Percentiles rank a stretch among this genome's conserved stretches.
phyloP scores from a whole-genome alignment of 2,113 vertebrate genomes.

The Ailuropoda melanoleuca region DNA sequence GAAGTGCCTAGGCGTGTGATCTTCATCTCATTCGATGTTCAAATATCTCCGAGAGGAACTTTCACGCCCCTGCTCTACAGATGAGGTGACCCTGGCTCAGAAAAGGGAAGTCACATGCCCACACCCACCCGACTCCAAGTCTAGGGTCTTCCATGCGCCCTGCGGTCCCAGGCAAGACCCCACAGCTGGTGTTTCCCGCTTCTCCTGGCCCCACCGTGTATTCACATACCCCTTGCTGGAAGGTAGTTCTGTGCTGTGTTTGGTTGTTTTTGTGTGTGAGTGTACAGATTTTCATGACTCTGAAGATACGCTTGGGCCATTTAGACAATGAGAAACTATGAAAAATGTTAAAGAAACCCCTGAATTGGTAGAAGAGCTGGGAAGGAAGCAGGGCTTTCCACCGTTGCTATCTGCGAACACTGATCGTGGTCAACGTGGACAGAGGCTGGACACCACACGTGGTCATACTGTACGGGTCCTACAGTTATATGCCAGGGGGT shows the following conservation, averaged over 20 bases:
- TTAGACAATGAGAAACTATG: background rate
- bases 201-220: background rate
- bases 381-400: background rate
- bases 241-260: background rate
- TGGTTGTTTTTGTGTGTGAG: background rate
- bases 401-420: background rate
- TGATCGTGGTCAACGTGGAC: background rate
- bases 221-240: background rate
- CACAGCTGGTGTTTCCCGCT: background rate
- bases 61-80: background rate
- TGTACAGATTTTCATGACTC: background rate
- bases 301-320: background rate
- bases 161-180: background rate
- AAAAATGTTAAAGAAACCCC: background rate
- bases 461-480: background rate
- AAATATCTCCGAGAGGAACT: background rate
- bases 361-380: background rate
- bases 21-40: background rate
- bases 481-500: background rate
- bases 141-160: rapidly evolving
- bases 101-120: background rate
- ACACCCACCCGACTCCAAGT: background rate
- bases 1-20: background rate
- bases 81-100: background rate
- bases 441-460: background rate